Evolutionary conservation across 2,888 invertebrate genomes (phyloP).

Genomic region (Polyommatus iphigenia): DNA sequence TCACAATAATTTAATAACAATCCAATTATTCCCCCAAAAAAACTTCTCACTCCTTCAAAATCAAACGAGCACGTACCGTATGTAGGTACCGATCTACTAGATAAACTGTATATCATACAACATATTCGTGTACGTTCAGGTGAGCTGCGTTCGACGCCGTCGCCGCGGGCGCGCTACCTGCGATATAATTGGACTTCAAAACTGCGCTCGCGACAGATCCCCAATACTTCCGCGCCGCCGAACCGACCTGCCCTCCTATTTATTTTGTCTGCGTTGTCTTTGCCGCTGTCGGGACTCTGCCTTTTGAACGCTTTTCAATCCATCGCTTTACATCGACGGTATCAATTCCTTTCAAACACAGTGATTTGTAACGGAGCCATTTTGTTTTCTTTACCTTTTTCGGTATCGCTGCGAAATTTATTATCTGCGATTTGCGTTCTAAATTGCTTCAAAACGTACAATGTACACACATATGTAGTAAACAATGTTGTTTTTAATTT

Average conservation of each 20-base stretch:
- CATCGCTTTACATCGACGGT: slow-evolving; percentile 70
- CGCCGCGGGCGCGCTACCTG: slow-evolving; percentile 57
- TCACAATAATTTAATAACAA: too few relatives aligned
- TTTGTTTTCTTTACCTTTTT: slow-evolving; percentile 44
- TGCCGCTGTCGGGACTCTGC: slow-evolving; percentile 68
- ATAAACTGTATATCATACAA: not conserved
- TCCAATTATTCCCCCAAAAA: too few relatives aligned
- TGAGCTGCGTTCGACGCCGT: slow-evolving; percentile 32
- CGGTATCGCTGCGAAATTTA: slow-evolving; percentile 17
- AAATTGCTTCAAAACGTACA: not conserved
- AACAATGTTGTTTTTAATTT: not conserved
- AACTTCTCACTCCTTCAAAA: not conserved
- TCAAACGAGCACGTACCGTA: not conserved
- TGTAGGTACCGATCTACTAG: not conserved
- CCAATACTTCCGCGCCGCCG: slow-evolving; percentile 77
- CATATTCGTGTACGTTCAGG: not conserved
- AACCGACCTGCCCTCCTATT: slow-evolving; percentile 66
- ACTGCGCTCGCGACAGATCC: slow-evolving; percentile 73
- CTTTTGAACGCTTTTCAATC: slow-evolving; percentile 72
- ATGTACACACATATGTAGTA: not conserved
- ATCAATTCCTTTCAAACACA: slow-evolving; percentile 67
- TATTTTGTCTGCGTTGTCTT: slow-evolving; percentile 76
- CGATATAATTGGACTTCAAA: slow-evolving; percentile 81
- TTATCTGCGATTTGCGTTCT: not conserved
- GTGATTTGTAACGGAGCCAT: slow-evolving; percentile 51